These are phyloP conservation scores for Drosophila eohydei DNA, from an alignment of 2,888 invertebrate genomes.

Conservation along the genomic window DNA sequence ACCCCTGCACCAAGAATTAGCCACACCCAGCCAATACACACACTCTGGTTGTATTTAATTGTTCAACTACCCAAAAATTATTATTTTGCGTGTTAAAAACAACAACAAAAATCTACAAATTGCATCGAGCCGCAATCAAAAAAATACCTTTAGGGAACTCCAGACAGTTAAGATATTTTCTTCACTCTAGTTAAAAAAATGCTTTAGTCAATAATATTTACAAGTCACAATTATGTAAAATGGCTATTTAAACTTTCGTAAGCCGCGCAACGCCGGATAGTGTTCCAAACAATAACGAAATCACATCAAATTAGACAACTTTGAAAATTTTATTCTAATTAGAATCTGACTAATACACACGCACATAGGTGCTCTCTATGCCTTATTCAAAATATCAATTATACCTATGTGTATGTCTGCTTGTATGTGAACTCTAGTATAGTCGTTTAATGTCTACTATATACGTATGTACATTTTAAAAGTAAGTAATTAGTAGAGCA, in stretches of 20 bases:
- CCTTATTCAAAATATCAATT: neutral
- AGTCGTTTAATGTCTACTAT: constrained; percentile 39
- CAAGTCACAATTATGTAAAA: too few relatives aligned
- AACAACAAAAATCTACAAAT: too few relatives aligned
- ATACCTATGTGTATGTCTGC: neutral
- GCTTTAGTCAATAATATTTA: too few relatives aligned
- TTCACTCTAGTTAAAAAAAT: too few relatives aligned
- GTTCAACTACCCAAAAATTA: neutral
- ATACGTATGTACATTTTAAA: constrained; percentile 8
- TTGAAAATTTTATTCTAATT: neutral
- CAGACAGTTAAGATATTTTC: too few relatives aligned
- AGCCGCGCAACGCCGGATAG: neutral
- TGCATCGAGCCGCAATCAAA: neutral
- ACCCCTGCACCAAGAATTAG: constrained; percentile 36
- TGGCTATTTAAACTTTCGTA: too few relatives aligned
- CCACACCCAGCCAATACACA: constrained; percentile 63
- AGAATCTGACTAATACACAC: neutral
- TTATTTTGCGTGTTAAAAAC: too few relatives aligned
- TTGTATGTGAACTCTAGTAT: neutral
- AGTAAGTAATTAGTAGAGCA: neutral
- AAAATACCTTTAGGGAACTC: neutral
- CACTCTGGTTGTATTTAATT: neutral
- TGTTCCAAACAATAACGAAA: neutral
- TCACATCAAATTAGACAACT: neutral
- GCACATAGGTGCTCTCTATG: neutral